A percentile compares a stretch with the other conserved stretches of the same genome.
Conservation (phyloP, 35 echinoderm and acorn worm genomes). For the Diadema setosum region DNA sequence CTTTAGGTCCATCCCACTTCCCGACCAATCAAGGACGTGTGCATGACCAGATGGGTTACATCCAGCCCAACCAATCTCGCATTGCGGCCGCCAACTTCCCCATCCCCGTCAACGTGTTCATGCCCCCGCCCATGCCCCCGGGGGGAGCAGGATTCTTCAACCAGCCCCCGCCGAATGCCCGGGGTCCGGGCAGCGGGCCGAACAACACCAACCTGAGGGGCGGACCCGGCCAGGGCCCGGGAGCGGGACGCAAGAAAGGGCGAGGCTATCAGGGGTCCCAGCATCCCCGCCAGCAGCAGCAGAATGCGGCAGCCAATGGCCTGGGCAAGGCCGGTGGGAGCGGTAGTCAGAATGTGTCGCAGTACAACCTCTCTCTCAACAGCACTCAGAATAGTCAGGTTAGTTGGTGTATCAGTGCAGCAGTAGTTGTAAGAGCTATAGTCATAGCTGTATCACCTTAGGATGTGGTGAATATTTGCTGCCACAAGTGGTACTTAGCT, state of each 20-base stretch:
- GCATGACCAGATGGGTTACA: slow-evolving; percentile 97
- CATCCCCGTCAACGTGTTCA: slow-evolving; percentile 96
- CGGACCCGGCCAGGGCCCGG: background rate
- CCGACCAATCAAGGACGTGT: slow-evolving; percentile 42
- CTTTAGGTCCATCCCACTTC: slow-evolving; percentile 34
- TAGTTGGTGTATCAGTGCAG: too few species aligned
- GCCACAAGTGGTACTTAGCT: too few species aligned
- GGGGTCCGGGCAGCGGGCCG: slow-evolving; percentile 21
- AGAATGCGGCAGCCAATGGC: background rate
- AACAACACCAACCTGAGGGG: background rate
- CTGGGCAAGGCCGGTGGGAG: background rate
- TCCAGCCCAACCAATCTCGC: slow-evolving; percentile 70
- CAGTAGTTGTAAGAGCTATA: too few species aligned
- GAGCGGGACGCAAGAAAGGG: background rate
- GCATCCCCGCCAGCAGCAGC: slow-evolving; percentile 9
- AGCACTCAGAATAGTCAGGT: slow-evolving; percentile 80
- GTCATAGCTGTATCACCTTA: too few species aligned
- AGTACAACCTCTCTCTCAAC: slow-evolving; percentile 87
- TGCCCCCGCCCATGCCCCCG: slow-evolving; percentile 84
- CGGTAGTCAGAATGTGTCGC: slow-evolving; percentile 57
- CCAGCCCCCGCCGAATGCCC: slow-evolving; percentile 32
- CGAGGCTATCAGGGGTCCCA: background rate
- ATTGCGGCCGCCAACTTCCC: slow-evolving; percentile 73
- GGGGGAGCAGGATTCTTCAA: slow-evolving; percentile 73
- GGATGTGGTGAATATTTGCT: too few species aligned